Base-by-base conservation (phyloP, 2,113 vertebrate species). In the Sceloporus undulatus region DNA sequence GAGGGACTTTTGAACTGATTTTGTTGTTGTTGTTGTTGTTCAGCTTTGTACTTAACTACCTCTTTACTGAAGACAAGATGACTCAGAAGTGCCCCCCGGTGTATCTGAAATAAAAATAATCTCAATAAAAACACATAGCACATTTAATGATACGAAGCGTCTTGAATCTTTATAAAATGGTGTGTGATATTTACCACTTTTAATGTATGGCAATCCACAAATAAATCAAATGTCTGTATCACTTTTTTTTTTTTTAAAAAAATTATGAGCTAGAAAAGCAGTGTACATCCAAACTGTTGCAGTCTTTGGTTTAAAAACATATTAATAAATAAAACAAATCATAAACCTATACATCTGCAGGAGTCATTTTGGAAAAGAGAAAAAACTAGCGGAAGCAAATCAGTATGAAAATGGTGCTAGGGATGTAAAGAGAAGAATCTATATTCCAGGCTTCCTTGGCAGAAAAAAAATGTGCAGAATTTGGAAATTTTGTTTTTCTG, bases 321-420 rank as follows among this genome's bases (percentile, higher is more conserved):
- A 97, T 98, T 98, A 98, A 99, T 98, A 99, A 99, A 99, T 99
- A 99, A 98, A 96, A 97, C 97, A 97, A 96, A 96, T 80, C 96
- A 96, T 96, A 96, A 92, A 98, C 89, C 97, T 97, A 96, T 93
- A 98, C 93, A 98, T 89, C 97, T 97, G 96, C 93, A 98, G 92
- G 90, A 96, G 95, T 94, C 91, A 96, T 88, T 66, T 79, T 88
- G 82, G 66, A 82, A 83, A 80, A 88, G 76, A 25, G 91, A 87
- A 2, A 0, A 1, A 38, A 11, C 1, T 82, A 91, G 92, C 79
- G 4, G 89, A 91, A 95, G 92, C 82, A 86, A 86, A 66, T 79
- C 66, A 65, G 27, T 88, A 92, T 93, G 92, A 71, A 68, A 88
- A 83, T 88, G 81, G 40, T 8, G 16, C 77, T 8, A 81, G 2